Percentiles rank a stretch among this genome's conserved stretches.
Conservation (phyloP, 2,113 vertebrate species). For the Channa maculata region DNA sequence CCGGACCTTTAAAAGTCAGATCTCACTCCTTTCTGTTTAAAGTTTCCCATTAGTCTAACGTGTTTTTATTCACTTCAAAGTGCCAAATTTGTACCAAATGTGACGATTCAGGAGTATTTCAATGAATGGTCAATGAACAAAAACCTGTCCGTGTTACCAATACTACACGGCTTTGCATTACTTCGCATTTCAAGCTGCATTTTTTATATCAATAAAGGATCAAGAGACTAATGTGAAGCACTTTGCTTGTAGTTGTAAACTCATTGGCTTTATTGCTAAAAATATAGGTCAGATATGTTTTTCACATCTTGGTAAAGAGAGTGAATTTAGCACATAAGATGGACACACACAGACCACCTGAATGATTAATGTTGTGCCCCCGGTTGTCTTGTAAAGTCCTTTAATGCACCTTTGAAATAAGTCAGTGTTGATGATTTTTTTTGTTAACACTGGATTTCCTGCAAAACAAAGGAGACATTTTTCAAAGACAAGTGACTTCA, state of each 20-base stretch:
- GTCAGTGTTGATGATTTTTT: too few relatives aligned
- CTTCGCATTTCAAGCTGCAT: slow-evolving; percentile 46
- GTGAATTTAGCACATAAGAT: not conserved
- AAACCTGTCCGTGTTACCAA: not conserved
- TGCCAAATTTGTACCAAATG: slow-evolving; percentile 50
- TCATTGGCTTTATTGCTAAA: slow-evolving; percentile 10
- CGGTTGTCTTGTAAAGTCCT: not conserved
- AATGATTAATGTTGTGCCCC: not conserved
- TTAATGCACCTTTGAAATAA: slow-evolving; percentile 38
- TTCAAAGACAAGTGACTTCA: not conserved
- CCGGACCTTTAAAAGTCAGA: not conserved
- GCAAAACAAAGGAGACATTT: not conserved
- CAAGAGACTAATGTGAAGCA: not conserved
- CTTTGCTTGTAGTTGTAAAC: not conserved
- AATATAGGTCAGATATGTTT: rapidly evolving
- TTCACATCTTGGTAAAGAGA: not conserved
- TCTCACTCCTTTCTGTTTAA: not conserved
- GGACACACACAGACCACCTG: not conserved
- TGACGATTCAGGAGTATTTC: slow-evolving; percentile 18
- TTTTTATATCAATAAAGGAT: not conserved
- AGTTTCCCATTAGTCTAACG: not conserved
- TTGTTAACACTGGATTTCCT: not conserved
- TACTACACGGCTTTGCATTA: slow-evolving; percentile 11
- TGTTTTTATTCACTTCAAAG: slow-evolving; percentile 40
- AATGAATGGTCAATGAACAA: not conserved